These are phyloP conservation scores for Eucriotettix oculatus DNA, from an alignment of 2,888 invertebrate species.

Conservation along the genomic window DNA sequence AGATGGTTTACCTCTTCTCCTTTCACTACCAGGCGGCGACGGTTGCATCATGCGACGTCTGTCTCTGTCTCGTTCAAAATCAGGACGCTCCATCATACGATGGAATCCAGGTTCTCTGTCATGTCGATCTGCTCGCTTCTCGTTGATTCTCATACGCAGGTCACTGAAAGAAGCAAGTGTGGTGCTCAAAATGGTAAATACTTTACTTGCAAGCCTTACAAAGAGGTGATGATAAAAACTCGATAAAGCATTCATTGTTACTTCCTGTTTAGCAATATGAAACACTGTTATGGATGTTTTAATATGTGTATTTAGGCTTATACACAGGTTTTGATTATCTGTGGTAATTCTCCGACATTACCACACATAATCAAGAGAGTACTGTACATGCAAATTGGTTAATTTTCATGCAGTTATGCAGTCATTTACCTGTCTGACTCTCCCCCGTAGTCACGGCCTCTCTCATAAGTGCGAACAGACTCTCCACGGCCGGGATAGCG, in stretches of 20 bases:
- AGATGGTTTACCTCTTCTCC: constrained; percentile 1
- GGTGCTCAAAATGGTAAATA: neutral
- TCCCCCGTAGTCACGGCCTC: constrained; percentile 6
- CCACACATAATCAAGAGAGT: no score
- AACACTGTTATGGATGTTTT: no score
- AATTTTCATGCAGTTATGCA: no score
- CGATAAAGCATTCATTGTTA: no score
- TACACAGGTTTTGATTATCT: no score
- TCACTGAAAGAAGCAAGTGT: constrained; percentile 4
- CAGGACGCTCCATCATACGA: constrained; percentile 1
- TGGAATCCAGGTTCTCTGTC: constrained; percentile 2
- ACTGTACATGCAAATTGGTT: no score
- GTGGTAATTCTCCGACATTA: no score
- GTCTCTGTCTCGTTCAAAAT: constrained; percentile 2
- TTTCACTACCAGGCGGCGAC: constrained; percentile 5
- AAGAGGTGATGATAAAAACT: no score
- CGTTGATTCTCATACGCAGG: constrained; percentile 11
- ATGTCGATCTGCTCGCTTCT: constrained; percentile 11
- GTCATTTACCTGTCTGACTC: constrained; percentile 9
- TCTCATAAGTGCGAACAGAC: constrained; percentile 2
- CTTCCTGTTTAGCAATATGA: no score
- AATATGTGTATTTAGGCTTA: no score
- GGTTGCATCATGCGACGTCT: constrained; percentile 4
- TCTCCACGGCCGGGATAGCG: constrained; percentile 6
- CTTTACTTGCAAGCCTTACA: no score